Percentiles rank a stretch among this genome's conserved stretches.
These are phyloP conservation scores for Epizoanthus ramosus DNA, from an alignment of 92 coral and sea anemone genomes.

Conservation along the genomic window DNA sequence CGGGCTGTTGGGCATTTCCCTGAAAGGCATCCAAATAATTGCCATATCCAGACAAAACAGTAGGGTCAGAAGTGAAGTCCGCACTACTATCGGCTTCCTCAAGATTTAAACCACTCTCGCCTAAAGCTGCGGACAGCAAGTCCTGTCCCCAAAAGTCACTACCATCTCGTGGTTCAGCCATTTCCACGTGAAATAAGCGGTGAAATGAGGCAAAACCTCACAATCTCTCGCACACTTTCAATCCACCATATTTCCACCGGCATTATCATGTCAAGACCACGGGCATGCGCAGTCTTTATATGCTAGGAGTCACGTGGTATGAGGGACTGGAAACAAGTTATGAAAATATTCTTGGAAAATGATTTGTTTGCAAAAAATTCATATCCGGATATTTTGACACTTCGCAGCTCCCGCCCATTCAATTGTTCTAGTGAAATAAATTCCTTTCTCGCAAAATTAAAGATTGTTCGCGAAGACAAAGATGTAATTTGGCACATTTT, in stretches of 20 bases:
- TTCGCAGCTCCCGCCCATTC: neutral
- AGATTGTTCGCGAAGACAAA: too few species aligned
- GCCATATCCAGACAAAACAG: conserved; percentile 23
- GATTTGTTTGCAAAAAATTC: too few species aligned
- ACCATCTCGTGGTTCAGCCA: conserved; percentile 44
- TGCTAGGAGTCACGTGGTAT: conserved; percentile 25
- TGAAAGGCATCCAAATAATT: conserved; percentile 9
- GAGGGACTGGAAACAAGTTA: neutral
- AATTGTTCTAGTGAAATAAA: too few species aligned
- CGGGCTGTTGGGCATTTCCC: conserved; percentile 15
- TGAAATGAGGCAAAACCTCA: conserved; percentile 43
- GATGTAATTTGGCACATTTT: too few species aligned
- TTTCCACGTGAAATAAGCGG: conserved; percentile 27
- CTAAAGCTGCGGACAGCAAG: conserved; percentile 37
- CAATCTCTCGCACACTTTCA: conserved; percentile 18
- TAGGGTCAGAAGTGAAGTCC: conserved; percentile 16
- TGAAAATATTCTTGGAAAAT: neutral
- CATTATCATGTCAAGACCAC: conserved; percentile 4
- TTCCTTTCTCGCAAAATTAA: too few species aligned
- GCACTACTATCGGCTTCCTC: conserved; percentile 15
- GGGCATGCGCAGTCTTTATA: conserved; percentile 44
- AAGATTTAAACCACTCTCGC: conserved; percentile 43
- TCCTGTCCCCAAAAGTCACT: conserved; percentile 44
- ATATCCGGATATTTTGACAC: neutral
- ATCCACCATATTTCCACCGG: conserved; percentile 45